A percentile compares a stretch with the other conserved stretches of the same genome.
Conservation (phyloP, 2,888 invertebrate species). For the Arctia plantaginis region DNA sequence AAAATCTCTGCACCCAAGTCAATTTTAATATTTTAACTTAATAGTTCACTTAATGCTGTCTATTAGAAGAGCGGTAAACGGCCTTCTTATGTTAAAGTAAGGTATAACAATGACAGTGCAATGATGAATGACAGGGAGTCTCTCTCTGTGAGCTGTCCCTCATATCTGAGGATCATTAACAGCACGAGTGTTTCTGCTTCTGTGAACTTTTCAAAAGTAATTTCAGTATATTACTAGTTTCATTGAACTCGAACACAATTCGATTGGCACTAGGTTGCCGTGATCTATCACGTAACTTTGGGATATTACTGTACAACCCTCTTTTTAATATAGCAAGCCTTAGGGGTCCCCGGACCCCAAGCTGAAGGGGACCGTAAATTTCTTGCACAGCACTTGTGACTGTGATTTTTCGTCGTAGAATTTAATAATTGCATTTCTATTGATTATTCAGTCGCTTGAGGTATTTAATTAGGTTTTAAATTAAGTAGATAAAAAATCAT, state of each 20-base stretch:
- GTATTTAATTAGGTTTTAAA: slow-evolving; percentile 45
- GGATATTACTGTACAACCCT: slow-evolving; percentile 60
- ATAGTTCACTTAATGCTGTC: too few species aligned
- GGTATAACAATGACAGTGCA: background rate
- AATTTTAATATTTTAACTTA: too few species aligned
- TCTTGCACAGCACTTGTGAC: slow-evolving; percentile 63
- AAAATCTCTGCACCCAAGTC: too few species aligned
- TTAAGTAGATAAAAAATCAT: slow-evolving; percentile 5
- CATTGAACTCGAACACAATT: background rate
- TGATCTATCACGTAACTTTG: slow-evolving; percentile 19
- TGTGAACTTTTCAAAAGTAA: background rate
- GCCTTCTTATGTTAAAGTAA: background rate
- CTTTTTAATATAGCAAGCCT: slow-evolving; percentile 79
- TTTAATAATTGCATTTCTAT: slow-evolving; percentile 73
- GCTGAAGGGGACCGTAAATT: slow-evolving; percentile 71
- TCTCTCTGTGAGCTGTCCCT: too few species aligned
- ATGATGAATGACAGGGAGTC: background rate
- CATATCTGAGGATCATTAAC: background rate
- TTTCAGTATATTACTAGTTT: background rate
- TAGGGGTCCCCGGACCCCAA: slow-evolving; percentile 68
- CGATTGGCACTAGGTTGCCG: slow-evolving; percentile 1
- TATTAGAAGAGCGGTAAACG: too few species aligned
- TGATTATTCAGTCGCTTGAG: slow-evolving; percentile 52
- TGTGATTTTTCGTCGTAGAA: slow-evolving; percentile 72
- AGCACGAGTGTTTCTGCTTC: background rate